A percentile compares a stretch with the other conserved stretches of the same genome.
phyloP scores from a whole-genome alignment of 2,888 invertebrate genomes.

The Drosophila flavopinicola region DNA sequence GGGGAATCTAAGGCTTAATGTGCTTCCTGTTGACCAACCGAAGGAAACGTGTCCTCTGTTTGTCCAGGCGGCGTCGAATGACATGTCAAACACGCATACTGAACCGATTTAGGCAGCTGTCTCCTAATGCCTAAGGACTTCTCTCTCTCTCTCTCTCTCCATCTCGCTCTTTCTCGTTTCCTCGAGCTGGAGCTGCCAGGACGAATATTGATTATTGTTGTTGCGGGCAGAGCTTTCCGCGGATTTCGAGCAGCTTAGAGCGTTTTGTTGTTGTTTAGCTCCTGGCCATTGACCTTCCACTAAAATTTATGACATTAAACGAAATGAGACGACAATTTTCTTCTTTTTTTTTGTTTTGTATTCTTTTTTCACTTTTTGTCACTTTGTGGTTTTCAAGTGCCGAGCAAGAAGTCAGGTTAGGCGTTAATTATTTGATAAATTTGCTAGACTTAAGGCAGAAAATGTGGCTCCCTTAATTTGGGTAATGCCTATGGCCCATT shows the following conservation, averaged over 20 bases:
- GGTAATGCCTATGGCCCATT: conserved; percentile 1
- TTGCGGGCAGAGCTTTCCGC: conserved; percentile 61
- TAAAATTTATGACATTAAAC: conserved; percentile 49
- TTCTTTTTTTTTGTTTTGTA: conserved; percentile 10
- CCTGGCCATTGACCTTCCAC: conserved; percentile 62
- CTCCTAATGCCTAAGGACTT: conserved; percentile 5
- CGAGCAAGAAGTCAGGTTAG: conserved; percentile 14
- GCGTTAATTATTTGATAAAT: conserved; percentile 64
- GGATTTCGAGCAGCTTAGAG: conserved; percentile 61
- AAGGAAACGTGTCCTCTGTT: conserved; percentile 47
- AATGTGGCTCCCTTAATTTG: conserved; percentile 10
- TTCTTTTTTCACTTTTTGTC: conserved; percentile 21
- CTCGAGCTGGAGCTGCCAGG: conserved; percentile 6
- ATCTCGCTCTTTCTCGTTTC: not conserved
- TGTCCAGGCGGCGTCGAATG: conserved; percentile 62
- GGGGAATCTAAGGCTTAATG: conserved; percentile 60
- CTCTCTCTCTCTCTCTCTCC: not conserved
- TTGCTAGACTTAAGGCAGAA: conserved; percentile 26
- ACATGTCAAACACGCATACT: conserved; percentile 74
- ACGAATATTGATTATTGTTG: conserved; percentile 71
- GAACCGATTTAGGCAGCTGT: conserved; percentile 33
- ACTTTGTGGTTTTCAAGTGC: conserved; percentile 25
- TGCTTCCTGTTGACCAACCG: conserved; percentile 71
- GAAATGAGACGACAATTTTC: conserved; percentile 57
- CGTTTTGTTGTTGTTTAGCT: conserved; percentile 19